Percentiles rank a stretch among this genome's conserved stretches.
Conservation (phyloP, 2,113 vertebrate genomes). For the Tachysurus fulvidraco region DNA sequence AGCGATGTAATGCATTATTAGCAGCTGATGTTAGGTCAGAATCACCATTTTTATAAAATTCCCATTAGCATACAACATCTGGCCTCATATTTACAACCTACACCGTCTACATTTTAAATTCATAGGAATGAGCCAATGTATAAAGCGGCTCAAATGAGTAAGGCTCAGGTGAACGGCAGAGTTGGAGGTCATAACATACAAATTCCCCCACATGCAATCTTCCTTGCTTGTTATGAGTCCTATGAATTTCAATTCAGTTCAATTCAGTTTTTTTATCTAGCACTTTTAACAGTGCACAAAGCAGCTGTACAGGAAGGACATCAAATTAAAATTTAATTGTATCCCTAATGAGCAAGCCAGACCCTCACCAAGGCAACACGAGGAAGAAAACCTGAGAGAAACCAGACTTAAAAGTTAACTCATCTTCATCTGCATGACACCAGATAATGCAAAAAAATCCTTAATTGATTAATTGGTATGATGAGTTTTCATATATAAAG, state of each 20-base stretch:
- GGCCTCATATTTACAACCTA: neutral
- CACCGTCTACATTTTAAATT: neutral
- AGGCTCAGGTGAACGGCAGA: neutral
- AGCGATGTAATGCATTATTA: conserved; percentile 17
- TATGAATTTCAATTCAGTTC: neutral
- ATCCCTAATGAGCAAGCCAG: neutral
- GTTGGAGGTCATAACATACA: neutral
- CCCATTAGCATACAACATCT: neutral
- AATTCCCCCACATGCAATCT: neutral
- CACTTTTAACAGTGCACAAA: neutral
- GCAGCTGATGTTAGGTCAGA: neutral
- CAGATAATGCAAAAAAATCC: neutral
- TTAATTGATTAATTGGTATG: neutral
- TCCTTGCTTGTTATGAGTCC: neutral
- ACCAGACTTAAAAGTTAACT: neutral
- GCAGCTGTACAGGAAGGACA: neutral
- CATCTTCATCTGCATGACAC: neutral
- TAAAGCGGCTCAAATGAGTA: neutral
- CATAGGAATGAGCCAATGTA: neutral
- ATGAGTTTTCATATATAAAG: neutral
- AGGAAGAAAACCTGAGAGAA: neutral
- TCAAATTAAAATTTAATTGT: neutral
- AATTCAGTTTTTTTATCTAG: neutral
- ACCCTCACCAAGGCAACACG: neutral
- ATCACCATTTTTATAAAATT: neutral